These are phyloP conservation scores for Clusia tigrina DNA, from an alignment of 2,888 invertebrate species.

Conservation along the genomic window DNA sequence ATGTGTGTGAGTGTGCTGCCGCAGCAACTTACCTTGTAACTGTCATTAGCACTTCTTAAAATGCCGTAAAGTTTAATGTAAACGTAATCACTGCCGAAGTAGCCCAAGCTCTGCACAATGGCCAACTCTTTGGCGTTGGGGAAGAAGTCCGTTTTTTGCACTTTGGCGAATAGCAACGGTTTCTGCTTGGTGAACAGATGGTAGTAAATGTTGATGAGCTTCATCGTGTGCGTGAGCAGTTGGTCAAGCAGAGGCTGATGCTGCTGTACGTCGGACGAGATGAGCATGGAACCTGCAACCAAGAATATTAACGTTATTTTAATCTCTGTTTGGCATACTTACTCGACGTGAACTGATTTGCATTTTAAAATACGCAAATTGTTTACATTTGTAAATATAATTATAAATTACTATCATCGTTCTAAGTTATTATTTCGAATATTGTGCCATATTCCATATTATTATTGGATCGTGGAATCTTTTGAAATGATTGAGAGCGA, in stretches of 20 bases:
- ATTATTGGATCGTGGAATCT: too few species aligned
- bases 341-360: too few species aligned
- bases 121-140: constrained; percentile 53
- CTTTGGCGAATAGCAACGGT: constrained; percentile 55
- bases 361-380: too few species aligned
- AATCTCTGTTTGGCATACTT: constrained; percentile 1
- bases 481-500: too few species aligned
- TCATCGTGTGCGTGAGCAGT: constrained; percentile 59
- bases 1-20: background rate
- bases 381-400: too few species aligned
- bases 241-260: constrained; percentile 47
- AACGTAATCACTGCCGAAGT: constrained; percentile 76
- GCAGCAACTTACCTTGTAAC: constrained; percentile 77
- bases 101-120: constrained; percentile 65
- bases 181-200: constrained; percentile 62
- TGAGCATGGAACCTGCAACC: constrained; percentile 42
- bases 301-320: background rate
- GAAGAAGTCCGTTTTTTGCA: constrained; percentile 58
- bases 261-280: constrained; percentile 40
- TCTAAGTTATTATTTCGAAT: too few species aligned
- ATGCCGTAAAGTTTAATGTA: constrained; percentile 87
- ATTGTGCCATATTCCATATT: too few species aligned
- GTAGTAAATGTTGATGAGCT: constrained; percentile 63
- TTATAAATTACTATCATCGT: too few species aligned
- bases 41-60: constrained; percentile 82